Base-by-base conservation (phyloP, 2,888 invertebrate species). In the Mesodorylaimus sp. region DNA sequence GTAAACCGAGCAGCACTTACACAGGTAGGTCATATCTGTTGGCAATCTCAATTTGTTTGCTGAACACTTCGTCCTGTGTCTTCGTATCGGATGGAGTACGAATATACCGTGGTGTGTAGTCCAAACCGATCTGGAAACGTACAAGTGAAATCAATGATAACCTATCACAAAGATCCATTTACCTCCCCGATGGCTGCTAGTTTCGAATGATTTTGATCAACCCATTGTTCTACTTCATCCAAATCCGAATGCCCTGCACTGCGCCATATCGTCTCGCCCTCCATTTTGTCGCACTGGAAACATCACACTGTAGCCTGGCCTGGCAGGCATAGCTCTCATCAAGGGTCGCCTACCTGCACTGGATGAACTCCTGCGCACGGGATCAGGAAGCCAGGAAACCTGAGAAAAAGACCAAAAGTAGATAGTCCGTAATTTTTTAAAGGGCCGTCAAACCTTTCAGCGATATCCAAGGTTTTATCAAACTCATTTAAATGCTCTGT, bases 101-200 rank as follows among this genome's bases (percentile, higher is more conserved):
- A 50, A 64, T 61, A 38, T 66, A 65, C 16, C 65, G 53, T 1
- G 66, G 66, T 25, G 66, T 68, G 55, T 68, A 70, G 52, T 71
- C 71, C 2, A 71, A 58, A 1, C 70, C 70, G 42, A 67, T 58
- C 66, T 68, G 52, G 38, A 59, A 49, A 41, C n/a, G n/a, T n/a
- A n/a, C 1, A 44, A 26, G 19, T 27, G 23, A 3, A 26, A 19
- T 21, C 39, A 19, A 38, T 16, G 13, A 37, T 29, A 41, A n/a
- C 26, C 16, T 13, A 24, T 25, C 3, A 27, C 36, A 37, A 23
- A 44, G 13, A 1, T 19, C 23, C 16, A 16, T 54, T 51, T 45
- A 68, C 68, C 62, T 70, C 70, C 26, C 69, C 70, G 42, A 70
- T 61, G 41, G 66, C 69, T 28, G 60, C 57, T 1, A 69, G 53